phyloP scores from a whole-genome alignment of 2,888 invertebrate genomes.

The Adela reaumurella region DNA sequence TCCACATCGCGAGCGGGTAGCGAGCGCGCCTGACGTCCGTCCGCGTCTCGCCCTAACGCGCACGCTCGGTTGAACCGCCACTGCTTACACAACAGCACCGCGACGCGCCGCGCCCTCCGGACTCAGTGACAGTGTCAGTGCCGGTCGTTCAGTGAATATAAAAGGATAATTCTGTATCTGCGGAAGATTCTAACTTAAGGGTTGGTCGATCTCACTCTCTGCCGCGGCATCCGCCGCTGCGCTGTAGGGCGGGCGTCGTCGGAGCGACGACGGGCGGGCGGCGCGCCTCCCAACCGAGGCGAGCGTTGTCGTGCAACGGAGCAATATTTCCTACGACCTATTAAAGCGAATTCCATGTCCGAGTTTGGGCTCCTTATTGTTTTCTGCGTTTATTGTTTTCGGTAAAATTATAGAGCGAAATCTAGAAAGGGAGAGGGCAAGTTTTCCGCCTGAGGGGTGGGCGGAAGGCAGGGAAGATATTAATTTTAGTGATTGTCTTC shows the following conservation, averaged over 20 bases:
- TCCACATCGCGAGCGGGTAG: constrained; percentile 51
- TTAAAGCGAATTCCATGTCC: constrained; percentile 30
- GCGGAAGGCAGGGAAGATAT: neutral
- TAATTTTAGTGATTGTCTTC: neutral
- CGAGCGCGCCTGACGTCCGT: constrained; percentile 38
- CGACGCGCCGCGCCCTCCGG: neutral
- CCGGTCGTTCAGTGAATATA: too few species aligned
- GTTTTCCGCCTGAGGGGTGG: neutral
- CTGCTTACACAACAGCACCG: neutral
- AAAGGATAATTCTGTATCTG: too few species aligned
- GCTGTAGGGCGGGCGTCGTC: too few species aligned
- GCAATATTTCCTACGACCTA: constrained; percentile 33
- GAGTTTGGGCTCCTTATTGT: constrained; percentile 46
- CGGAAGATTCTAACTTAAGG: too few species aligned
- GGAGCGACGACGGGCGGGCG: too few species aligned
- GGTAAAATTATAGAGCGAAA: constrained; percentile 28
- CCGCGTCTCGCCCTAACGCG: neutral
- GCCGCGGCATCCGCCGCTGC: too few species aligned
- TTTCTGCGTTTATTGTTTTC: constrained; percentile 48
- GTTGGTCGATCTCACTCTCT: too few species aligned
- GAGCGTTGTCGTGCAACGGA: constrained; percentile 3
- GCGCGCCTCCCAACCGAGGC: too few species aligned
- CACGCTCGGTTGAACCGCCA: constrained; percentile 11
- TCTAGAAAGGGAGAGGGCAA: constrained; percentile 8
- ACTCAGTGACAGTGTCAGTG: neutral